These are phyloP conservation scores for Nymphicus hollandicus DNA, from an alignment of 2,113 vertebrate species.

Conservation along the genomic window DNA sequence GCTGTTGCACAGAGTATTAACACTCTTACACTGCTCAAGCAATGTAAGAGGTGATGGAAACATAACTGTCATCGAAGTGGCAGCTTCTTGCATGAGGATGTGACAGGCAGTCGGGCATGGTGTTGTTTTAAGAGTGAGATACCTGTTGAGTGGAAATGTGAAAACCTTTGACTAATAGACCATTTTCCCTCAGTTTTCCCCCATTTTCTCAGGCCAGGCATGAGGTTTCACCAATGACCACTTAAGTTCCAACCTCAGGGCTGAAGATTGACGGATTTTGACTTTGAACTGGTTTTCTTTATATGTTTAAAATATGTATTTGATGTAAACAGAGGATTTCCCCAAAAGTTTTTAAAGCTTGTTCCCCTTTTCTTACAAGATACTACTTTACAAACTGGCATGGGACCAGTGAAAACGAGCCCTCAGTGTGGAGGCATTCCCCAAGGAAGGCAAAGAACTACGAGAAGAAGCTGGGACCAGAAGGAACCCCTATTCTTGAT, in stretches of 20 bases:
- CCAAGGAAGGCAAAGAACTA: slow-evolving; percentile 83
- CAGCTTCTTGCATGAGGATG: neutral
- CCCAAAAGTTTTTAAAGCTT: neutral
- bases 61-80: rapidly evolving
- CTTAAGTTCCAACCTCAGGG: neutral
- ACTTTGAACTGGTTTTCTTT: neutral
- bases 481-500: slow-evolving; percentile 89
- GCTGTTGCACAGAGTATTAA: neutral
- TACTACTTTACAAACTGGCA: slow-evolving; percentile 98
- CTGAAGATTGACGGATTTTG: neutral
- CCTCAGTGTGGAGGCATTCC: slow-evolving; percentile 90
- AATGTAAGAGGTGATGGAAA: neutral
- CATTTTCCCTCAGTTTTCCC: neutral
- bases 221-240: neutral
- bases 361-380: slow-evolving; percentile 62
- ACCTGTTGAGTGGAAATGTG: neutral
- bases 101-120: neutral
- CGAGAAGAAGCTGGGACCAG: slow-evolving; percentile 75
- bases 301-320: neutral
- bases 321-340: neutral
- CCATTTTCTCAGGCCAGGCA: neutral
- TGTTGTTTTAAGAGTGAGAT: neutral
- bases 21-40: neutral
- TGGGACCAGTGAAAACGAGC: slow-evolving; percentile 87
- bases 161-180: neutral